Evolutionary conservation across 2,888 invertebrate species (phyloP).

Genomic region (Cremastobaeus sp.): DNA sequence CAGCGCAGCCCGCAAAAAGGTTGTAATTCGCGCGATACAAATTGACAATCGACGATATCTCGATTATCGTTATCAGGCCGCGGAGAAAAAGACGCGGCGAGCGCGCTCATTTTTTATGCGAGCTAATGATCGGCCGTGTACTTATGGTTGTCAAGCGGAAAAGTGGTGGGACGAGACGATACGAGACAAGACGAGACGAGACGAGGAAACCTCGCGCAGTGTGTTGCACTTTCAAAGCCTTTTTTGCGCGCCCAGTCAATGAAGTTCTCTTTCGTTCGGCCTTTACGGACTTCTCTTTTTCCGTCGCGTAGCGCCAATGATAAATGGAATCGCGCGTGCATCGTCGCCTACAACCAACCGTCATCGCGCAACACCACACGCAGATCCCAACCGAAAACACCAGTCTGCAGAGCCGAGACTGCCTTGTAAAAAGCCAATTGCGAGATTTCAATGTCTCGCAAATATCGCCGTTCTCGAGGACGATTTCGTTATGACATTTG

Average conservation of each 20-base stretch:
- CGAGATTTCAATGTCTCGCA: no score
- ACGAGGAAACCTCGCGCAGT: constrained; percentile 50
- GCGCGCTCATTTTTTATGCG: constrained; percentile 69
- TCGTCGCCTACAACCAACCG: constrained; percentile 50
- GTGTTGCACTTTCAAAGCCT: constrained; percentile 71
- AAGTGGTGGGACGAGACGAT: constrained; percentile 71
- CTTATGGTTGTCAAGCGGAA: constrained; percentile 74
- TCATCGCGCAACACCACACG: no score
- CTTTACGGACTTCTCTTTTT: constrained; percentile 62
- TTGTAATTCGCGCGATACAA: constrained; percentile 58
- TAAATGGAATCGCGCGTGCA: constrained; percentile 60
- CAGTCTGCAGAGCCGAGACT: no score
- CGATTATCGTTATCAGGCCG: constrained; percentile 53
- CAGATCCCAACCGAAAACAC: no score
- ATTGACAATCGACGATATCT: constrained; percentile 58
- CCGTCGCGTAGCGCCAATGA: constrained; percentile 60
- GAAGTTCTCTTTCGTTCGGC: constrained; percentile 70
- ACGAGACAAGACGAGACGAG: constrained; percentile 60
- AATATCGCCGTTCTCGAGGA: no score
- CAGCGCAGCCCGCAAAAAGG: constrained; percentile 43
- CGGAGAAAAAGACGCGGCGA: constrained; percentile 49
- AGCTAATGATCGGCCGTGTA: constrained; percentile 71
- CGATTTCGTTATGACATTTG: no score
- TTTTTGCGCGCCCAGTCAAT: constrained; percentile 67
- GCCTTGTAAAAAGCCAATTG: no score